These are phyloP conservation scores for Elaphurus davidianus DNA, from an alignment of 2,113 vertebrate genomes.

Conservation along the genomic window DNA sequence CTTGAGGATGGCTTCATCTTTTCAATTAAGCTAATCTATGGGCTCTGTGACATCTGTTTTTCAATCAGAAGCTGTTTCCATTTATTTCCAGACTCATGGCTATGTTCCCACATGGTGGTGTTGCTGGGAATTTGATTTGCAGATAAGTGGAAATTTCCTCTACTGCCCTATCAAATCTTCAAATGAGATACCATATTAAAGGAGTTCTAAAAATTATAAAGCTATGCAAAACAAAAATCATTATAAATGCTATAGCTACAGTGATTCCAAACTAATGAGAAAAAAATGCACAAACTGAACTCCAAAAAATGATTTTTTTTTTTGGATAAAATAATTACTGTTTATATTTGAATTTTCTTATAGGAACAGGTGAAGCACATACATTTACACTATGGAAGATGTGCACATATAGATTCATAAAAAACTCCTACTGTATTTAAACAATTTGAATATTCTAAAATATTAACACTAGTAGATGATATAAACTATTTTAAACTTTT, in stretches of 20 bases:
- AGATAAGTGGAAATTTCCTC: neutral
- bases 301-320: neutral
- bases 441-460: neutral
- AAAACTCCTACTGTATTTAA: neutral
- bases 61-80: conserved; percentile 23
- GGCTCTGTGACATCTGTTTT: conserved; percentile 7
- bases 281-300: neutral
- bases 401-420: neutral
- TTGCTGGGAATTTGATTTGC: neutral
- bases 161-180: neutral
- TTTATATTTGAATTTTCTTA: neutral
- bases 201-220: neutral
- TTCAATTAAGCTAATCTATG: conserved; percentile 8
- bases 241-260: neutral
- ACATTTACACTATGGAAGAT: neutral
- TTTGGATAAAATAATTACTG: conserved; percentile 2
- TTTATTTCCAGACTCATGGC: neutral
- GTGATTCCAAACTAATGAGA: neutral
- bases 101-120: neutral
- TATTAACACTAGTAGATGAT: neutral
- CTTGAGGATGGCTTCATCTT: conserved; percentile 25
- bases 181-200: neutral
- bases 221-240: neutral
- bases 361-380: neutral
- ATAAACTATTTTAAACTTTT: conserved; percentile 38